A percentile compares a stretch with the other conserved stretches of the same genome.
phyloP scores from a whole-genome alignment of 2,797 vertebrate genomes.

The Pipistrellus nathusii region DNA sequence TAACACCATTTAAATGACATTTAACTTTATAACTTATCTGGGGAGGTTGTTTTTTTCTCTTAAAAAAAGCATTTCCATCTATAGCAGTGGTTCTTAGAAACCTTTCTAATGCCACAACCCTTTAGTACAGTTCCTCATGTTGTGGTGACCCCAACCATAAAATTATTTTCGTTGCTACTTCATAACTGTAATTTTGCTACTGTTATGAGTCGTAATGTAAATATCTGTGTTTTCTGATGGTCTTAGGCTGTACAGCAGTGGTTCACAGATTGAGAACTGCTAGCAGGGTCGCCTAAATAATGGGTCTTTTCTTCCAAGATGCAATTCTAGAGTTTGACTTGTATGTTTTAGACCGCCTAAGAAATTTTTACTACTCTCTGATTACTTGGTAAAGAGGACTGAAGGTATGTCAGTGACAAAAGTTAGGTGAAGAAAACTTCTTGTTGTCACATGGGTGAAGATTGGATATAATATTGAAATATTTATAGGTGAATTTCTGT shows the following conservation, averaged over 20 bases:
- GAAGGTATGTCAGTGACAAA: not conserved
- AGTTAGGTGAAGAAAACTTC: not conserved
- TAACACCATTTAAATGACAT: not conserved
- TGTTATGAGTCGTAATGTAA: no score
- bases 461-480: not conserved
- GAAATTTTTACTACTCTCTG: not conserved
- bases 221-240: no score
- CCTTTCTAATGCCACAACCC: no score
- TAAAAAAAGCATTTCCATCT: not conserved
- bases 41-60: not conserved
- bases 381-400: slow-evolving; percentile 5
- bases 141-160: no score
- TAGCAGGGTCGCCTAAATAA: not conserved
- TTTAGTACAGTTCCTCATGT: no score
- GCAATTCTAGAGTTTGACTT: not conserved
- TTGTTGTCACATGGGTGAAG: not conserved
- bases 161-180: no score
- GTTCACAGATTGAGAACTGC: no score
- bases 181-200: no score
- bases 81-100: not conserved
- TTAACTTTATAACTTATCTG: not conserved
- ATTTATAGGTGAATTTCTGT: slow-evolving; percentile 17
- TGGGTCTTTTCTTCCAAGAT: not conserved
- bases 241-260: no score
- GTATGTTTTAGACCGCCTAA: not conserved